phyloP scores from a whole-genome alignment of 2,113 vertebrate genomes.

The Todiramphus chloris region DNA sequence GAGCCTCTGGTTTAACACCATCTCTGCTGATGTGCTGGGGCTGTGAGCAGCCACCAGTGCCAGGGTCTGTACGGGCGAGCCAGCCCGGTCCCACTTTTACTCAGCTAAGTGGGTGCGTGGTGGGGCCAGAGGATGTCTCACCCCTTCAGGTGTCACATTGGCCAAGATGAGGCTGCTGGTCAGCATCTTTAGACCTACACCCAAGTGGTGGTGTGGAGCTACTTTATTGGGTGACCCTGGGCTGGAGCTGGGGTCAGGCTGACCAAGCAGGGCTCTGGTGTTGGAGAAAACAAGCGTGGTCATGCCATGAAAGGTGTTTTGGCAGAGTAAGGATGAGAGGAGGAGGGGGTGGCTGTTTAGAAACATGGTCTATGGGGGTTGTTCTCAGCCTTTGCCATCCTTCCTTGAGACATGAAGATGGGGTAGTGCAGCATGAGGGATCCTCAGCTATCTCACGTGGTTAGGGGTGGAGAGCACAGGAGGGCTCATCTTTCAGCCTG shows the following conservation, averaged over 20 bases:
- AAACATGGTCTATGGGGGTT: not conserved
- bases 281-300: not conserved
- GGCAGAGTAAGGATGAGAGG: not conserved
- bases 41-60: rapidly evolving
- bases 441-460: not conserved
- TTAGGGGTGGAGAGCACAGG: rapidly evolving
- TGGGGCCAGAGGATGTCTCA: not conserved
- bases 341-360: not conserved
- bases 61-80: rapidly evolving
- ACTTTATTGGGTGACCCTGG: not conserved
- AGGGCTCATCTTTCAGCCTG: not conserved
- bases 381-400: not conserved
- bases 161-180: not conserved
- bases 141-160: rapidly evolving
- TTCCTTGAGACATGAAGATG: rapidly evolving
- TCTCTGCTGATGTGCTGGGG: not conserved
- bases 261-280: not conserved
- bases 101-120: not conserved
- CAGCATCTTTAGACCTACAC: not conserved
- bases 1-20: not conserved
- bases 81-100: not conserved
- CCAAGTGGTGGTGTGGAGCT: not conserved
- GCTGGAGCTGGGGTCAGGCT: not conserved
- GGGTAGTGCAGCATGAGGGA: not conserved
- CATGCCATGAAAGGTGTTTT: not conserved